phyloP scores from a whole-genome alignment of 1,140 invertebrate genomes.

The Delia radicum region DNA sequence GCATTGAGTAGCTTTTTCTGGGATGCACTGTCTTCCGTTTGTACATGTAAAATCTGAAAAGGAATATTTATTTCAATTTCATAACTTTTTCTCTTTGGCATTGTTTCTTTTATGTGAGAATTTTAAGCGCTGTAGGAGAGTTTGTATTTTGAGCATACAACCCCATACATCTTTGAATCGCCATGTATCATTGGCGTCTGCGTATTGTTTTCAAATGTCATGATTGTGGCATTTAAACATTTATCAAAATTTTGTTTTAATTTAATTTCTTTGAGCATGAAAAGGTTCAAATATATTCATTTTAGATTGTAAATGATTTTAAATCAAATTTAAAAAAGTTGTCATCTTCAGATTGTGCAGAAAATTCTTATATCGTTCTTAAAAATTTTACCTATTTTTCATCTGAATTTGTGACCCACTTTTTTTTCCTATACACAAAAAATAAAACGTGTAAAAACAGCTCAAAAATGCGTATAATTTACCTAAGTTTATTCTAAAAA shows the following conservation, averaged over 20 bases:
- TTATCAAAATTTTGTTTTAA: conserved; percentile 21
- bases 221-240: conserved; percentile 33
- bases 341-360: too few relatives aligned
- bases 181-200: conserved; percentile 29
- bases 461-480: too few relatives aligned
- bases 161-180: neutral
- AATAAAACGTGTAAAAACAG: too few relatives aligned
- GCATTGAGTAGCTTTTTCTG: conserved; percentile 5
- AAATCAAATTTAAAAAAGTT: neutral
- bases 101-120: neutral
- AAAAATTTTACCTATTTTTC: too few relatives aligned
- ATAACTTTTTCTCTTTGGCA: neutral
- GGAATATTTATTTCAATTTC: conserved; percentile 13
- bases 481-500: too few relatives aligned
- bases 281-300: neutral
- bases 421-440: too few relatives aligned
- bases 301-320: neutral
- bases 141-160: neutral
- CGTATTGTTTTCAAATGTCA: conserved; percentile 41
- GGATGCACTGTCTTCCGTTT: neutral
- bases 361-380: too few relatives aligned
- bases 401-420: too few relatives aligned
- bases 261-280: neutral
- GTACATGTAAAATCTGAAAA: neutral
- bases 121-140: neutral